Percentiles rank a stretch among this genome's conserved stretches.
phyloP scores from a whole-genome alignment of 2,113 vertebrate species.

The Equus przewalskii region DNA sequence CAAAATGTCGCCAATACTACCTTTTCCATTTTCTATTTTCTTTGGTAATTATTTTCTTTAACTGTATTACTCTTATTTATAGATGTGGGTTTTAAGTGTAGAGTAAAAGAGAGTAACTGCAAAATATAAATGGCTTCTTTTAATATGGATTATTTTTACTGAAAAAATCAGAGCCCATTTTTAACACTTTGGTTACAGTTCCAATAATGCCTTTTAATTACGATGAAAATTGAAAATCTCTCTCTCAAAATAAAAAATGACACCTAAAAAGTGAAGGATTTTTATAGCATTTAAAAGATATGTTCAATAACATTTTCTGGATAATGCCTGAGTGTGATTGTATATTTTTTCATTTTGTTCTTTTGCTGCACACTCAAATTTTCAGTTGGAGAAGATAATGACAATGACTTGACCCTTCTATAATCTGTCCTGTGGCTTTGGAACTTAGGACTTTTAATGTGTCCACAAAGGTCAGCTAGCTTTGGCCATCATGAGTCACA shows the following conservation, averaged over 20 bases:
- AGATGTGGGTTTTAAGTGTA: neutral
- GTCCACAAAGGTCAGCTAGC: neutral
- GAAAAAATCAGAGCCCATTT: neutral
- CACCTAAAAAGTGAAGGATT: neutral
- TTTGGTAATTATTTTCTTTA: neutral
- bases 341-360: neutral
- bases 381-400: neutral
- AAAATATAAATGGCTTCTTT: slow-evolving; percentile 23
- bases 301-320: neutral
- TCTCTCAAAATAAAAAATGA: neutral
- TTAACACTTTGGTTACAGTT: slow-evolving; percentile 11
- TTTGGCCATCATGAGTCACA: neutral
- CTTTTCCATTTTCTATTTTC: neutral
- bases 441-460: slow-evolving; percentile 3
- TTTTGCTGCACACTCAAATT: neutral
- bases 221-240: neutral
- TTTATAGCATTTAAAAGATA: slow-evolving; percentile 15
- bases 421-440: neutral
- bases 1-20: neutral
- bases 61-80: neutral
- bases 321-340: neutral
- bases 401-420: neutral
- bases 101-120: neutral
- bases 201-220: neutral
- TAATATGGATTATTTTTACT: neutral